Evolutionary conservation across 2,888 invertebrate genomes (phyloP).

Genomic region (Noctuana brunneofusca): DNA sequence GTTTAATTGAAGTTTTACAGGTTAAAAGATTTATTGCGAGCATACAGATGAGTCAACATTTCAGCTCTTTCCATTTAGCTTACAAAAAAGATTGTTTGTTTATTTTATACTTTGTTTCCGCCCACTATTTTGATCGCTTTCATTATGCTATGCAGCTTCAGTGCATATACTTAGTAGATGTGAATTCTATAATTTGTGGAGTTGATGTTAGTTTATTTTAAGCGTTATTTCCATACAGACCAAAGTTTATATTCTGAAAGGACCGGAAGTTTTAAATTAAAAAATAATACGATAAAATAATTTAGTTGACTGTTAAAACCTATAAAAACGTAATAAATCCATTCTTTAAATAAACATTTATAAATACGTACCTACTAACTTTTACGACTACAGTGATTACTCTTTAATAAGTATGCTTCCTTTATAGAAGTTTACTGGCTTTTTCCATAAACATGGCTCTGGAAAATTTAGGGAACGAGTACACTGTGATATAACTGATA

Average conservation of each 20-base stretch:
- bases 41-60: constrained; percentile 15
- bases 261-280: not conserved
- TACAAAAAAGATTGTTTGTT: constrained; percentile 4
- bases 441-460: constrained; percentile 5
- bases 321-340: not conserved
- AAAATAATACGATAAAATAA: not conserved
- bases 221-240: not conserved
- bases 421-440: not conserved
- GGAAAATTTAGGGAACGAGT: constrained; percentile 11
- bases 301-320: not conserved
- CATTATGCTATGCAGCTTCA: not conserved
- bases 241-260: not conserved
- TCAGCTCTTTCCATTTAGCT: constrained; percentile 8
- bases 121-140: not conserved
- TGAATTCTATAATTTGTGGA: not conserved
- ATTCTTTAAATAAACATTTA: not conserved
- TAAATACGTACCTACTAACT: not conserved
- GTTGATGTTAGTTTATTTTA: not conserved
- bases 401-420: not conserved
- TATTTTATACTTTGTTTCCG: constrained; percentile 5
- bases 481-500: constrained; percentile 1
- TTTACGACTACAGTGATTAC: not conserved
- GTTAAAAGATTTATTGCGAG: constrained; percentile 4
- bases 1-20: constrained; percentile 5
- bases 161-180: not conserved